Evolutionary conservation across 2,888 invertebrate species (phyloP), one percentile per base, ranked within the genome.

Genomic region (Bembecia ichneumoniformis): DNA sequence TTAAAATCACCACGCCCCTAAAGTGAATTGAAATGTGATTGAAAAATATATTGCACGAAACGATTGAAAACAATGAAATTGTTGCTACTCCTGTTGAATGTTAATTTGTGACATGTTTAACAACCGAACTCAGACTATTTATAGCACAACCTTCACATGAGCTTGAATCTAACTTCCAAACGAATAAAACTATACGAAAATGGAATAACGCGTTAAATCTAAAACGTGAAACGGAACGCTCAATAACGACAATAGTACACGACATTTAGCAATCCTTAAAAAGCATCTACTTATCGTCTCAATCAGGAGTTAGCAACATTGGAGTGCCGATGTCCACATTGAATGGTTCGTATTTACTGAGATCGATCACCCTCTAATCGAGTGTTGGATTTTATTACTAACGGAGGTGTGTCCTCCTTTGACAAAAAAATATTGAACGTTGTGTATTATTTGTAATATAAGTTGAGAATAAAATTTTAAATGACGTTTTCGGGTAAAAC

Each of bases 71-170:
- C 3, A 20, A 34, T 28, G 17, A n/a, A 70, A 78, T 78, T 79
- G 80, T 81, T 81, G 80, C 80, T 77, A 60, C 77, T 79, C 80
- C 77, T 60, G 55, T 40, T n/a, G 13, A 40, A 13, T 40, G 14
- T n/a, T 40, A 40, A 40, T 40, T 14, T 16, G 44, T 44, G 17
- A 9, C 17, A 15, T 44, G 11, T 14, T 16, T 44, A 15, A 74
- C 68, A 70, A 75, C 67, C 70, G 57, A 72, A 69, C 58, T 58
- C 73, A 74, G 65, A 77, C 71, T 74, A 40, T 40, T 74, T 67
- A 62, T 63, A 71, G 69, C 82, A 82, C 82, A 82, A 82, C 82
- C 82, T 73, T 80, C 56, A 71, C 66, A 81, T 81, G 80, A 81
- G 78, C 79, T 71, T 65, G 58, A 63, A 62, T 63, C 62, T 51